Conservation (phyloP, 1,140 invertebrate genomes). For the Drosophila pruinosa region DNA sequence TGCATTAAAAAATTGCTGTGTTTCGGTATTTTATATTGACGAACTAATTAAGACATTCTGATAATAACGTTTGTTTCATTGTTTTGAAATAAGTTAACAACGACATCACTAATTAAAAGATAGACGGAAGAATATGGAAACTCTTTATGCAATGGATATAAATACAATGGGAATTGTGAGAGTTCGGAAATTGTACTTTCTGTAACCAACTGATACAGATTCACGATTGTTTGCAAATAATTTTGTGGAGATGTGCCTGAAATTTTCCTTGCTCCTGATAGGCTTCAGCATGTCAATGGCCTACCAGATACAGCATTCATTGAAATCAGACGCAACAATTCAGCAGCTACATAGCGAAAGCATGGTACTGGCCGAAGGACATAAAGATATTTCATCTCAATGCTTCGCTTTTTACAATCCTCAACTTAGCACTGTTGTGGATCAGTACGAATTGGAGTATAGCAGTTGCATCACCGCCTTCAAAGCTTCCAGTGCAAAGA, state of each 20-base stretch:
- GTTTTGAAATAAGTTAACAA: constrained; percentile 1
- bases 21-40: too few relatives aligned
- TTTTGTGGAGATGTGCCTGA: constrained; percentile 9
- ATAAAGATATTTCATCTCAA: not conserved
- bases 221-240: not conserved
- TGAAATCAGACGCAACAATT: not conserved
- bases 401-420: constrained; percentile 32
- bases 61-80: constrained; percentile 6
- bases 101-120: constrained; percentile 31
- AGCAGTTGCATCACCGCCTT: not conserved
- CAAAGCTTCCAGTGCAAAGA: not conserved
- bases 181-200: not conserved
- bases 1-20: too few relatives aligned
- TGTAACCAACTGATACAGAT: not conserved
- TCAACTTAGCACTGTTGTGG: not conserved
- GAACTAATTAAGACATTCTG: not conserved
- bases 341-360: not conserved
- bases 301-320: not conserved
- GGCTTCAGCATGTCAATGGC: not conserved
- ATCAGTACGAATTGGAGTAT: constrained; percentile 6
- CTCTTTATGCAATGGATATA: constrained; percentile 21
- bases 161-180: constrained; percentile 2
- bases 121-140: not conserved
- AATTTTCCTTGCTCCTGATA: constrained; percentile 14
- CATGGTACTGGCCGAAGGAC: constrained; percentile 14